Percentiles rank a stretch among this genome's conserved stretches.
phyloP scores from a whole-genome alignment of 2,797 vertebrate genomes.

The Semaprochilodus insignis region DNA sequence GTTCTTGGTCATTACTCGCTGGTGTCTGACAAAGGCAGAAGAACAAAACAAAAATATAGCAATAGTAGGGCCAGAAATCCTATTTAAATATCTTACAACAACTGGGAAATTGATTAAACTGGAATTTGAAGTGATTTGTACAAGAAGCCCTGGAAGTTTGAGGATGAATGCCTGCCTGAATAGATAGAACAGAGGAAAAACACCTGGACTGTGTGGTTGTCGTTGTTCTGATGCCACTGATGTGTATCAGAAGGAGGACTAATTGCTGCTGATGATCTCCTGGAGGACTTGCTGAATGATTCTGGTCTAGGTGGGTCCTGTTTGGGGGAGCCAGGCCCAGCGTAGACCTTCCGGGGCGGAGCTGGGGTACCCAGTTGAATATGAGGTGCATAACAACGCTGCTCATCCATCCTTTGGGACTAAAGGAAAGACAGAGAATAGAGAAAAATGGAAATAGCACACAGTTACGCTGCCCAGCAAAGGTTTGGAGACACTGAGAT shows the following conservation, averaged over 20 bases:
- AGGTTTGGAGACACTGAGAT: neutral
- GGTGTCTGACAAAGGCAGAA: neutral
- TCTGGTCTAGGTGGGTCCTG: neutral
- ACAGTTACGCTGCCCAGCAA: too few species aligned
- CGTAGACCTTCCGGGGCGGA: neutral
- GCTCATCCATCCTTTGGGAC: constrained; percentile 71
- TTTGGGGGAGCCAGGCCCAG: neutral
- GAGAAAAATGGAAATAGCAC: too few species aligned
- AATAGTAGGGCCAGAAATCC: too few species aligned
- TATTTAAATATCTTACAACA: too few species aligned
- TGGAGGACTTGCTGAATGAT: neutral
- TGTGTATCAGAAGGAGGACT: constrained; percentile 57
- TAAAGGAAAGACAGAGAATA: constrained; percentile 47
- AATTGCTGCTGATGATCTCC: constrained; percentile 46
- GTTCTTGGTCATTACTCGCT: neutral
- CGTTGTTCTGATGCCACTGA: neutral
- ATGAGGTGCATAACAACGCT: constrained; percentile 67
- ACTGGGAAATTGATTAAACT: too few species aligned
- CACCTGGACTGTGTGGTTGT: neutral
- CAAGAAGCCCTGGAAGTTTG: neutral
- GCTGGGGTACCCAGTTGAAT: constrained; percentile 8
- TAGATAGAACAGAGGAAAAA: neutral
- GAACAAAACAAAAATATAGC: neutral
- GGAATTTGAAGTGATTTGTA: neutral
- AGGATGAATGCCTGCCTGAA: neutral